These are phyloP conservation scores for Corythornis cristatus DNA, from an alignment of 2,113 vertebrate genomes.

Conservation along the genomic window DNA sequence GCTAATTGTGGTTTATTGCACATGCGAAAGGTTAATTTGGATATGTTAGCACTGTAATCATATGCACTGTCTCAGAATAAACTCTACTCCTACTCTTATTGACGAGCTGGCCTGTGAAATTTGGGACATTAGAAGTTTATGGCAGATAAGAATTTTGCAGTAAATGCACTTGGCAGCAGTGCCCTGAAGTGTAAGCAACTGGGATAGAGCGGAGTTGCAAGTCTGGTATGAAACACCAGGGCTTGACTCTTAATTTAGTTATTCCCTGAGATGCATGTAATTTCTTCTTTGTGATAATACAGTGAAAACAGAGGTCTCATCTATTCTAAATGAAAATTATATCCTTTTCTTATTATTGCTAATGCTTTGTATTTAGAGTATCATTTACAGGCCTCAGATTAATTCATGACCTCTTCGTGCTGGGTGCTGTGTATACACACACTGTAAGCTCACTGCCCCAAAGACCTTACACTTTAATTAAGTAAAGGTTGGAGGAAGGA, in stretches of 20 bases:
- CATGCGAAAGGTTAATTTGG: conserved; percentile 43
- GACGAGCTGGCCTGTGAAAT: neutral
- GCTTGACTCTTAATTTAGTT: conserved; percentile 18
- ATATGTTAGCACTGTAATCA: neutral
- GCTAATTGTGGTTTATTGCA: conserved; percentile 53
- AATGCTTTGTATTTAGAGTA: conserved; percentile 26
- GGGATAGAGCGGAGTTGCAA: neutral
- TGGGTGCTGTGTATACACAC: neutral
- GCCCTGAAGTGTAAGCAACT: neutral
- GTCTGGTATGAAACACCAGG: neutral
- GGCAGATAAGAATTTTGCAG: neutral
- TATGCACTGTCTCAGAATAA: neutral
- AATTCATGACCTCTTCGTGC: conserved; percentile 1
- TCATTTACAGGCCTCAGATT: conserved; percentile 22
- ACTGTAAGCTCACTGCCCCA: conserved; percentile 28
- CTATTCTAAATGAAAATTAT: conserved; percentile 40
- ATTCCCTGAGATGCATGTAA: neutral
- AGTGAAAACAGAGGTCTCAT: neutral
- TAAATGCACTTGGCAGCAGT: neutral
- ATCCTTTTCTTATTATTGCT: conserved; percentile 17
- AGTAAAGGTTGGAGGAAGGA: conserved; percentile 62
- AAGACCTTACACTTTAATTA: conserved; percentile 59
- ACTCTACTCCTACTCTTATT: neutral
- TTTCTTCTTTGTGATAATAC: conserved; percentile 19
- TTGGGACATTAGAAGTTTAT: neutral